Evolutionary conservation across 2,113 vertebrate species (phyloP), one percentile per base, ranked within the genome.

Genomic region (Coregonus clupeaformis): DNA sequence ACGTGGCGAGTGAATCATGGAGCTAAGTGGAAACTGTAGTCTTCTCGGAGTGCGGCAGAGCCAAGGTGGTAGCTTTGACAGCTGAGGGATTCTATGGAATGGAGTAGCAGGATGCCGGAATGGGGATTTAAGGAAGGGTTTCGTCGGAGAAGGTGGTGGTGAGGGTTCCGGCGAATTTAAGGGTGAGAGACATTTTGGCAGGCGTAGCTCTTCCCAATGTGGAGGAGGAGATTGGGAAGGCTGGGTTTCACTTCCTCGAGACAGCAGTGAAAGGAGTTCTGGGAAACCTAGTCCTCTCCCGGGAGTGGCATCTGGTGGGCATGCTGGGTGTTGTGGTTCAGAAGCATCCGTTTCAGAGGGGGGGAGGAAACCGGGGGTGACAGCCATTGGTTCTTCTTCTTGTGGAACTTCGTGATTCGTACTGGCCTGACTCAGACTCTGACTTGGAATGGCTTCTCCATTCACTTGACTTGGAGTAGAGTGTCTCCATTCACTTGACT

Each of bases 181-280:
- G 3, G 91, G 91, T 74, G 91, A 92, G 62, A 92, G 88, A 71
- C 81, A 87, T 16, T 0, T 77, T 52, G 82, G 89, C 57, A 92
- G 86, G 30, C 36, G 68, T 63, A 89, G 30, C 5, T 89, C 85
- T 12, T 76, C 83, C 73, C 85, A 72, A 25, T 59, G 14, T 52
- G 72, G 22, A 49, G 24, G 6, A 71, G 49, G 24, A 57, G 29
- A 52, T n/a, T 22, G 24, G 0, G 18, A 22, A 3, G 71, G 11
- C 11, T 76, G 71, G 0, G 42, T 7, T 9, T 76, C 71, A 5
- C 62, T 73, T 60, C 24, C 68, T 29, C 45, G 62, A 0, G 12
- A 57, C 25, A 68, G 27, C 16, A 75, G 74, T 0, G 83, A 59
- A 47, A 69, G 52, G 13, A 80, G 24, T 12, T 80, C 59, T 0